Evolutionary conservation across 2,797 vertebrate genomes (phyloP), one percentile per base, ranked within the genome.

Genomic region (Dendrocincla tyrannina): DNA sequence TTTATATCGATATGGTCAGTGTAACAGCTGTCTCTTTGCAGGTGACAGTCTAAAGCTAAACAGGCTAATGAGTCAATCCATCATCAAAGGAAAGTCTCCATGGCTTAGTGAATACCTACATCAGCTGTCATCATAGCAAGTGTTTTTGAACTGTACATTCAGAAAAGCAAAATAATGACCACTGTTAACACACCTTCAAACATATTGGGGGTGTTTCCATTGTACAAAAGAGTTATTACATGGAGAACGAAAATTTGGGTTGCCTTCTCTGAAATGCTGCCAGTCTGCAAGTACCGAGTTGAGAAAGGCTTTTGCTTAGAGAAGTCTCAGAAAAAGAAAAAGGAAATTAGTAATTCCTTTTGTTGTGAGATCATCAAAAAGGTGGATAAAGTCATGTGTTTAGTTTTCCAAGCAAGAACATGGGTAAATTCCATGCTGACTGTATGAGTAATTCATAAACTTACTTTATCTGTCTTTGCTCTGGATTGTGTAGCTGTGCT

Each of bases 371-470:
- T 63, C 39, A 72, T 67, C 10, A 67, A 37, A 68, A 74, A 59
- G 10, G 44, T 44, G 32, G 49, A 59, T 18, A 9, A 86, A 72
- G 9, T 53, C 5, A 41, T 20, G 5, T 79, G 11, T 46, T 85
- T 55, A 3, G 7, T 59, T 84, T 92, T 72, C 52, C 13, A 33
- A 47, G 41, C 35, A 50, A 44, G 28, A 70, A 53, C 5, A 9
- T 24, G 8, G 9, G 4, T 68, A 62, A 56, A 68, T 82, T 56
- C 35, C 32, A 52, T 0, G 0, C 4, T 18, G 35, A 20, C 19
- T 46, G 1, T 49, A 27, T 30, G 47, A 49, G 2, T 11, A 50
- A 18, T 67, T 89, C 19, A 32, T 80, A 39, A 80, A 22, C 3
- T 19, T 47, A 1, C 50, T 80, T 80, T 53, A 16, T 27, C 25